Percentiles rank a stretch among this genome's conserved stretches.
Evolutionary conservation across 2,888 invertebrate species (phyloP).

Genomic region (Mythimna ferrago): DNA sequence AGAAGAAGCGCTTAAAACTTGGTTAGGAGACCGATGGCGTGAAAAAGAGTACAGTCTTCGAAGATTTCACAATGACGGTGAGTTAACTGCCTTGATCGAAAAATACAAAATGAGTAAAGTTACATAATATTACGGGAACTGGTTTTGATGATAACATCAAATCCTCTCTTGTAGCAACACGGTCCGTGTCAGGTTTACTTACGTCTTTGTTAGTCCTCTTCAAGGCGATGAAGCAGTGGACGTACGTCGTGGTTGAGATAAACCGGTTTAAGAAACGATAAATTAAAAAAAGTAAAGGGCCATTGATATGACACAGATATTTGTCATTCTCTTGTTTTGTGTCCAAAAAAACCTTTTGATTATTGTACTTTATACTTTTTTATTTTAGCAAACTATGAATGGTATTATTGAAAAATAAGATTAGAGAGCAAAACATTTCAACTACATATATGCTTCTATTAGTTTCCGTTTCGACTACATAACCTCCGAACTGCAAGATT

Average conservation of each 20-base stretch:
- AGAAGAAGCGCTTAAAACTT: constrained; percentile 90
- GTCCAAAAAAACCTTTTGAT: background rate
- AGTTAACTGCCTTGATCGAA: constrained; percentile 28
- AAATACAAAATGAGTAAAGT: background rate
- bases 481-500: too few species aligned
- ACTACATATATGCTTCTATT: too few species aligned
- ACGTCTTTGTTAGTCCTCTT: background rate
- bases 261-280: constrained; percentile 10
- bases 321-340: background rate
- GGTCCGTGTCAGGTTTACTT: background rate
- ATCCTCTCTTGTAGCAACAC: background rate
- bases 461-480: too few species aligned
- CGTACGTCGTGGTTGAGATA: background rate
- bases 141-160: constrained; percentile 11
- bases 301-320: constrained; percentile 10
- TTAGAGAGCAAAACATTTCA: too few species aligned
- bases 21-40: constrained; percentile 92
- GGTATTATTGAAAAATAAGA: too few species aligned
- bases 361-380: background rate
- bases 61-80: constrained; percentile 91
- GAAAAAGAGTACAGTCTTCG: constrained; percentile 92
- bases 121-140: background rate
- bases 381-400: too few species aligned
- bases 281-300: constrained; percentile 9
- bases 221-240: background rate